Percentiles rank a stretch among this genome's conserved stretches.
phyloP scores from a whole-genome alignment of 1,140 invertebrate genomes.

The Camponotus floridanus region DNA sequence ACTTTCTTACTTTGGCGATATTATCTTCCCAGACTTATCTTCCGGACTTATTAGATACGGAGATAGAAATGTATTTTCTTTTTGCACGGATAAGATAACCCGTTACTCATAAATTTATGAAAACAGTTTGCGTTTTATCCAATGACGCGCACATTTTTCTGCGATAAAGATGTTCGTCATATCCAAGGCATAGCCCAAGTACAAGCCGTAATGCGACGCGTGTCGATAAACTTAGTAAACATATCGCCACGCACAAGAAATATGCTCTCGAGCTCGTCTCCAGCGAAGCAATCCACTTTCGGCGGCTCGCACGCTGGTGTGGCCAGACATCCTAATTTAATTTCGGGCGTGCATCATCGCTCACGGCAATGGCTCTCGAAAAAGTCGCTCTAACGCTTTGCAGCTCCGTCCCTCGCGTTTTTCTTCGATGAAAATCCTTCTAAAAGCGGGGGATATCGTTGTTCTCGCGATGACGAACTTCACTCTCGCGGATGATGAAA shows the following conservation, averaged over 20 bases:
- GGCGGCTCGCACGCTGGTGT: conserved; percentile 14
- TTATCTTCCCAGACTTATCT: not conserved
- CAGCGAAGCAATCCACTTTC: conserved; percentile 52
- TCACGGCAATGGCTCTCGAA: conserved; percentile 41
- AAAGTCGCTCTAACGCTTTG: conserved; percentile 36
- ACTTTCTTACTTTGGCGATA: not conserved
- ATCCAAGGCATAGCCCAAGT: not conserved
- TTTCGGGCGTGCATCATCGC: conserved; percentile 53
- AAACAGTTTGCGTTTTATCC: not conserved
- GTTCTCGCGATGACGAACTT: not conserved
- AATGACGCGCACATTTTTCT: not conserved
- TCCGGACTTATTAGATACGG: not conserved
- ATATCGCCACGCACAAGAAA: conserved; percentile 29
- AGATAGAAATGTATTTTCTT: not conserved
- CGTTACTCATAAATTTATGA: not conserved
- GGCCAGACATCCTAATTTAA: conserved; percentile 61
- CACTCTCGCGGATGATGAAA: conserved; percentile 1
- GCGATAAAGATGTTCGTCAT: conserved; percentile 16
- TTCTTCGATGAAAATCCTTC: conserved; percentile 42
- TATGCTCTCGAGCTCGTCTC: conserved; percentile 18
- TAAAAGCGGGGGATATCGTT: conserved; percentile 10
- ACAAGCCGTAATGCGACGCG: conserved; percentile 4
- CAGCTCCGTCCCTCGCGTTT: conserved; percentile 28
- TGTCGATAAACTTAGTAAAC: conserved; percentile 54
- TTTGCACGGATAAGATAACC: not conserved